Conservation (phyloP, 2,797 vertebrate species). For the Myoxocephalus aenaeus region DNA sequence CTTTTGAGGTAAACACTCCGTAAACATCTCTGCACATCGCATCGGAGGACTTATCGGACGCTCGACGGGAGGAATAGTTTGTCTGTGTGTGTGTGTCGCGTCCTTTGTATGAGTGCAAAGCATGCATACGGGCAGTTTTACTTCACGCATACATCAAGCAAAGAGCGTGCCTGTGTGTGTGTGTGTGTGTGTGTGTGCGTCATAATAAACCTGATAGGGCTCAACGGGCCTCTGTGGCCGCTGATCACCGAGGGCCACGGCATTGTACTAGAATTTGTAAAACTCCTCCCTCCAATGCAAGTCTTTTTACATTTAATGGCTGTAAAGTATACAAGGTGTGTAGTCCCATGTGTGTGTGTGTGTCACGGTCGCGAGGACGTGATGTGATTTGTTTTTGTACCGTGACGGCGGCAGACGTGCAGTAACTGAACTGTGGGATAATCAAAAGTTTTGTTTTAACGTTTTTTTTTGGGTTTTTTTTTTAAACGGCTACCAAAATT, state of each 20-base stretch:
- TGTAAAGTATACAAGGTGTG: constrained; percentile 65
- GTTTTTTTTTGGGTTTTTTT: constrained; percentile 40
- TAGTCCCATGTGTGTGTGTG: constrained; percentile 58
- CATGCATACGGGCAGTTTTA: constrained; percentile 64
- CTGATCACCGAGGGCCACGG: constrained; percentile 56
- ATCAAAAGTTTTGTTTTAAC: no score
- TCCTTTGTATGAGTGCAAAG: constrained; percentile 60
- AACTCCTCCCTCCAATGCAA: constrained; percentile 62
- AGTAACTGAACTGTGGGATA: constrained; percentile 40
- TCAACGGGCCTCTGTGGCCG: constrained; percentile 54
- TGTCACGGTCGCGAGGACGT: constrained; percentile 47
- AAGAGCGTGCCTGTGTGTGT: constrained; percentile 54
- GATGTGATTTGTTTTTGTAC: constrained; percentile 51
- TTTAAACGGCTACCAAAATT: constrained; percentile 48
- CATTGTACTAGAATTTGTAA: constrained; percentile 56
- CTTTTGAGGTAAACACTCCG: constrained; percentile 54
- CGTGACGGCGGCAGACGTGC: constrained; percentile 36
- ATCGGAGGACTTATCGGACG: constrained; percentile 60
- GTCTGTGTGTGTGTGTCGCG: constrained; percentile 54
- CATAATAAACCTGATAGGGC: constrained; percentile 60
- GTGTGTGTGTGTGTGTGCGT: constrained; percentile 21
- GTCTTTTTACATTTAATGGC: constrained; percentile 66
- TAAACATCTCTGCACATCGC: constrained; percentile 53
- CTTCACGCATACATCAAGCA: constrained; percentile 59
- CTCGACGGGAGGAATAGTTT: constrained; percentile 35